These are phyloP conservation scores for Struthio camelus DNA, from an alignment of 2,113 vertebrate genomes.

Conservation along the genomic window DNA sequence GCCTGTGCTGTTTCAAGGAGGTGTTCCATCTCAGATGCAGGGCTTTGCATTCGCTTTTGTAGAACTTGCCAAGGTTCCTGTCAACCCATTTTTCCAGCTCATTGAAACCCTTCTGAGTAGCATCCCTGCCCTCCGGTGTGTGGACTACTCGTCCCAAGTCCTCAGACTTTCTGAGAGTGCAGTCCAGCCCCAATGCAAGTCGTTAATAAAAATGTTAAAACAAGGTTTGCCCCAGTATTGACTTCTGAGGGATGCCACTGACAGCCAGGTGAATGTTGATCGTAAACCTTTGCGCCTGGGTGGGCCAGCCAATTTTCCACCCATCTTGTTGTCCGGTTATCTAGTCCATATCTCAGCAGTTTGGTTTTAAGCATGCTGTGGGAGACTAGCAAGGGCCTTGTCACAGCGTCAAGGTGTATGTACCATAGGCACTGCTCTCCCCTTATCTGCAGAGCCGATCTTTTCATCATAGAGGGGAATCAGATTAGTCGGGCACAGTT, in stretches of 20 bases:
- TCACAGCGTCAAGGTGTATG: fast-evolving
- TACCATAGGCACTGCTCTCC: neutral
- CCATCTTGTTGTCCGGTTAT: neutral
- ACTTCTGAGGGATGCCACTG: neutral
- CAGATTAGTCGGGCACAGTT: neutral
- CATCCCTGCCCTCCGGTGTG: neutral
- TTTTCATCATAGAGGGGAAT: neutral
- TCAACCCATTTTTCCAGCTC: neutral
- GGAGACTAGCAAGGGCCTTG: neutral
- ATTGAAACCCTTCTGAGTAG: neutral
- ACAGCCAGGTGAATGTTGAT: neutral
- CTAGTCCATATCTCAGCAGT: neutral
- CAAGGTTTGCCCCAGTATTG: neutral
- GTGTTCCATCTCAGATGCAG: neutral
- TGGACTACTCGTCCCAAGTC: neutral
- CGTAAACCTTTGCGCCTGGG: neutral
- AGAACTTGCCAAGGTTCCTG: neutral
- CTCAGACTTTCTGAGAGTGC: neutral
- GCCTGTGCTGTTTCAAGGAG: neutral
- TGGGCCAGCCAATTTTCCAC: neutral
- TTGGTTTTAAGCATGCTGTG: neutral
- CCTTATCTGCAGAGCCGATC: neutral
- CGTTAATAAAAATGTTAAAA: neutral
- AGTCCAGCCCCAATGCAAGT: neutral
- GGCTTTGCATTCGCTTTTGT: neutral